Base-by-base conservation (phyloP, 2,797 vertebrate genomes). In the Sebastes itinus region DNA sequence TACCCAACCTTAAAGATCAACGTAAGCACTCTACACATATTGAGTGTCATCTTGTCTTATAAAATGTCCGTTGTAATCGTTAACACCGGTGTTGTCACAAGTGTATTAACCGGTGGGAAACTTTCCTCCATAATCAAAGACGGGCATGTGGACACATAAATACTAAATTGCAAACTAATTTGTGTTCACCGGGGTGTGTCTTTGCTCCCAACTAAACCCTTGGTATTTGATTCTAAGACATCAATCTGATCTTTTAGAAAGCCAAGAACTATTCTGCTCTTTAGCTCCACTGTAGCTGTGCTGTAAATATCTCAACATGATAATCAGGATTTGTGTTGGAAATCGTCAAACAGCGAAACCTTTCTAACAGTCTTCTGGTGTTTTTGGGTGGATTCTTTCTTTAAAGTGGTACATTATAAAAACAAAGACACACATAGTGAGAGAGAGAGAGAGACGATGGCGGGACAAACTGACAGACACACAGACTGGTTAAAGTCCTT, bases 401-500 rank as follows among this genome's bases (percentile, higher is more conserved):
- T 80, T 42, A 27, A 71, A 65, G 30, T 10, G 7, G 4, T 22
- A n/a, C 0, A 16, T 63, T 38, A 69, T 18, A 25, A 70, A 83
- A 61, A 74, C 4, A 70, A 58, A 80, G 33, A 33, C 8, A 46
- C 38, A 18, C 16, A 20, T 10, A 49, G 28, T 9, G 28, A 35
- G 18, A 30, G 52, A 27, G 30, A 70, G 54, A 67, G 2, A n/a
- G 20, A 32, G 54, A 28, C 58, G 54, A 74, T 64, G 33, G n/a
- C n/a, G 18, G 30, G 66, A 74, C 61, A 77, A 8, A 88, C 64
- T 52, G 74, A 81, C 66, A 79, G 32, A 79, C 76, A 85, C 65
- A 79, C 65, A 87, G 81, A 65, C 81, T 84, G 79, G 54, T 79
- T 56, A 23, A 62, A 81, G 82, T 78, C 68, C 66, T 76, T 71